phyloP scores from a whole-genome alignment of 2,888 invertebrate species.

The Argyra leucocephala region DNA sequence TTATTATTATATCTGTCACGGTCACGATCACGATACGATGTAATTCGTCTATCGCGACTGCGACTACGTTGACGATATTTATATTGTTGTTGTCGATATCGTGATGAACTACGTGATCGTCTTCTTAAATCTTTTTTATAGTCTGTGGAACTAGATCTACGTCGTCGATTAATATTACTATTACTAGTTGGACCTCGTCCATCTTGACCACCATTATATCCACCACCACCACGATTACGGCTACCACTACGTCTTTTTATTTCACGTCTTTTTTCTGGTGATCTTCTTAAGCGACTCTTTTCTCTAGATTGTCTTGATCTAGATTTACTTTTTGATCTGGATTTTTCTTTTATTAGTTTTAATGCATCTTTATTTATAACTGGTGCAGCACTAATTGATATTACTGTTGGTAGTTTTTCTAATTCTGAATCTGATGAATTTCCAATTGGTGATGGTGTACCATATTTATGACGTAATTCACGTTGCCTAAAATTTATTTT shows the following conservation, averaged over 20 bases:
- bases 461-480: constrained; percentile 66
- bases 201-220: constrained; percentile 20
- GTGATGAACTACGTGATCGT: constrained; percentile 4
- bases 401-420: constrained; percentile 25
- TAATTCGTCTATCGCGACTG: constrained; percentile 28
- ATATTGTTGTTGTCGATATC: neutral
- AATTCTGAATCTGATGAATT: constrained; percentile 36
- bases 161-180: neutral
- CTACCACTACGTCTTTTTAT: constrained; percentile 19
- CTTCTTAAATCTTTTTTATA: neutral
- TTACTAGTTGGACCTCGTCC: constrained; percentile 17
- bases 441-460: constrained; percentile 39
- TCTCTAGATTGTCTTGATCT: constrained; percentile 24
- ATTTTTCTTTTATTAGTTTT: constrained; percentile 15
- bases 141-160: constrained; percentile 8
- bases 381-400: constrained; percentile 18
- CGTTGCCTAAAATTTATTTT: constrained; percentile 56
- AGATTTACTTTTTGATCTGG: constrained; percentile 26
- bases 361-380: constrained; percentile 19
- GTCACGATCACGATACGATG: constrained; percentile 16
- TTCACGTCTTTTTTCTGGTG: neutral
- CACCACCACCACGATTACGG: constrained; percentile 25
- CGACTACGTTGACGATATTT: constrained; percentile 25
- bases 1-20: constrained; percentile 24
- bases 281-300: constrained; percentile 5